These are phyloP conservation scores for Toxotes chatareus DNA, from an alignment of 2,113 vertebrate genomes.

Conservation along the genomic window DNA sequence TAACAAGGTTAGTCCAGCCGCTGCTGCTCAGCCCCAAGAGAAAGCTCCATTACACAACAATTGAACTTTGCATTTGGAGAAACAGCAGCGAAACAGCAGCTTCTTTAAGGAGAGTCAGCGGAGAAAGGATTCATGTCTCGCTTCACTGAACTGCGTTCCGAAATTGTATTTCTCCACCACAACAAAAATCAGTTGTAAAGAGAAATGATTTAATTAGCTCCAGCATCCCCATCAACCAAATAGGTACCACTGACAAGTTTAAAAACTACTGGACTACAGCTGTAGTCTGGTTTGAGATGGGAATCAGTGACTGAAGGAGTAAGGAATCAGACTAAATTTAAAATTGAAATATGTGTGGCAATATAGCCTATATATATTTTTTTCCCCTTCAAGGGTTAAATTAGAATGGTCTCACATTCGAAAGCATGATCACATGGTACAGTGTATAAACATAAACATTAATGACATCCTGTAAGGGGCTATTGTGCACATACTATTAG, in stretches of 20 bases:
- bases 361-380: too few species aligned
- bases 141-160: not conserved
- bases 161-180: not conserved
- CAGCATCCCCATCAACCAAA: not conserved
- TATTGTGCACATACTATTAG: too few species aligned
- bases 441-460: too few species aligned
- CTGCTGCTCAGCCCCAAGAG: slow-evolving; percentile 56
- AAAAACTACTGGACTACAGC: not conserved
- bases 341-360: too few species aligned
- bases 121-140: not conserved
- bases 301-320: not conserved
- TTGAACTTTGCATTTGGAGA: slow-evolving; percentile 55
- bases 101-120: not conserved
- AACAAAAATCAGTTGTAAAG: not conserved
- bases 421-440: too few species aligned
- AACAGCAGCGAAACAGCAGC: slow-evolving; percentile 7
- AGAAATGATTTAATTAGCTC: not conserved
- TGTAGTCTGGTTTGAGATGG: not conserved
- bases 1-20: slow-evolving; percentile 69
- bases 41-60: slow-evolving; percentile 53
- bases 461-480: too few species aligned
- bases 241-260: not conserved
- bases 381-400: too few species aligned
- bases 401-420: too few species aligned
- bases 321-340: too few species aligned